Evolutionary conservation across 2,113 vertebrate species (phyloP).

Genomic region (Prochilodus magdalenae): DNA sequence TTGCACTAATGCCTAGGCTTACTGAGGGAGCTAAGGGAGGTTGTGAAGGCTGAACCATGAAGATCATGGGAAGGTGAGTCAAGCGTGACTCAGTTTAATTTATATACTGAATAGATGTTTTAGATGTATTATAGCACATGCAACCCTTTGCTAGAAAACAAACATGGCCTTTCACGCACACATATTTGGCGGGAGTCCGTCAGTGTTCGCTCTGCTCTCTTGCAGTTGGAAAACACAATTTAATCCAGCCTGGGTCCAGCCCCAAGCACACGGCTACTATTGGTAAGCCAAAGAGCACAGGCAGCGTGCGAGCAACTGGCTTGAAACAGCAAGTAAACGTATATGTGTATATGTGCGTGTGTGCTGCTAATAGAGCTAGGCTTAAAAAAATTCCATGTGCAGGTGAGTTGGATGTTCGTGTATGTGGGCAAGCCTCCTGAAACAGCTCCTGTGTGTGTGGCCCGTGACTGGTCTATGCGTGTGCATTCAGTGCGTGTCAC

Average conservation of each 20-base stretch:
- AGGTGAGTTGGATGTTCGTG: neutral
- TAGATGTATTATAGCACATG: neutral
- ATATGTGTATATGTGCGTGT: slow-evolving; percentile 45
- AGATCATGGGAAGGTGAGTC: neutral
- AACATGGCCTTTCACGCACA: neutral
- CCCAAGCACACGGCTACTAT: slow-evolving; percentile 85
- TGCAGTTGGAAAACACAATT: slow-evolving; percentile 86
- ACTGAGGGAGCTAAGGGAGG: neutral
- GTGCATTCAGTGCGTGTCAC: neutral
- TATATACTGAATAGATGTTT: neutral
- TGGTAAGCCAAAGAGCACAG: slow-evolving; percentile 72
- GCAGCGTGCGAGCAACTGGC: slow-evolving; percentile 40
- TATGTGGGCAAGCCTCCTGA: slow-evolving; percentile 7
- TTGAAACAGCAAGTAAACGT: slow-evolving; percentile 19
- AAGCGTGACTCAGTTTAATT: neutral
- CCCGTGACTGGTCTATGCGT: neutral
- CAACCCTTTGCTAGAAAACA: neutral
- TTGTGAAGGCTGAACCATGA: neutral
- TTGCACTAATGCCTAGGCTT: neutral
- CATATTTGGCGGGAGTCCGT: slow-evolving; percentile 55
- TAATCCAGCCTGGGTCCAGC: slow-evolving; percentile 83
- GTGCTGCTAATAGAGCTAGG: slow-evolving; percentile 36
- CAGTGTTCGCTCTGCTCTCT: slow-evolving; percentile 76
- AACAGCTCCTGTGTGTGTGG: neutral
- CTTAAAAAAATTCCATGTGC: neutral